Base-by-base conservation (phyloP, 2,888 invertebrate species). In the Acanthoscelides obtectus region DNA sequence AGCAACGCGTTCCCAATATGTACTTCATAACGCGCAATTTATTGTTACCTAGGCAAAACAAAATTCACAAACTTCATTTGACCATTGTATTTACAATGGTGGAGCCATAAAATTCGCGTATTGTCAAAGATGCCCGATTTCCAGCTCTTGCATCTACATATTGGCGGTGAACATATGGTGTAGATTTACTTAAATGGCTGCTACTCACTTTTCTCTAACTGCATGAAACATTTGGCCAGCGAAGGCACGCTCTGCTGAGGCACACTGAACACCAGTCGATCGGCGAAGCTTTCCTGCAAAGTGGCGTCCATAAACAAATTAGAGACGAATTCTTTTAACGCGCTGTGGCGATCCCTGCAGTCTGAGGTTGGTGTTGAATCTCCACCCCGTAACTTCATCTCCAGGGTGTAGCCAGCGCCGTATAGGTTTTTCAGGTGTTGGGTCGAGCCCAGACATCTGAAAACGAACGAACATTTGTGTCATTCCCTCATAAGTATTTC, bases 41-140 rank as follows among this genome's bases (percentile, higher is more conserved):
- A n/a, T n/a, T n/a, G n/a, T n/a, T n/a, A n/a, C n/a, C n/a, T n/a
- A n/a, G n/a, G n/a, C n/a, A n/a, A n/a, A n/a, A n/a, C n/a, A n/a
- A n/a, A n/a, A n/a, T n/a, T n/a, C n/a, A n/a, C n/a, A n/a, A n/a
- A n/a, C n/a, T n/a, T n/a, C n/a, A n/a, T n/a, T n/a, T n/a, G 22
- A 95, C 93, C 80, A 94, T 88, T 69, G 93, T 92, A 85, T 95
- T 95, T 77, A 96, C 86, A 67, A 94, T 94, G 82, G 95, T 95
- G 66, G 95, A 95, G 87, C 95, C 95, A 86, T 95, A 95, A 95
- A 95, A 95, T 80, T 94, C 94, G 87, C 95, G 95, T 76, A 95
- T 95, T 22, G 95, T 95, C 75, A 95, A 86, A 77, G 95, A 93
- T 76, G 94, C 93, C 81, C 93, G 93, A 83, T 93, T 88, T 75